Conservation (phyloP, 2,888 invertebrate species). For the Cheilosia vulpina region DNA sequence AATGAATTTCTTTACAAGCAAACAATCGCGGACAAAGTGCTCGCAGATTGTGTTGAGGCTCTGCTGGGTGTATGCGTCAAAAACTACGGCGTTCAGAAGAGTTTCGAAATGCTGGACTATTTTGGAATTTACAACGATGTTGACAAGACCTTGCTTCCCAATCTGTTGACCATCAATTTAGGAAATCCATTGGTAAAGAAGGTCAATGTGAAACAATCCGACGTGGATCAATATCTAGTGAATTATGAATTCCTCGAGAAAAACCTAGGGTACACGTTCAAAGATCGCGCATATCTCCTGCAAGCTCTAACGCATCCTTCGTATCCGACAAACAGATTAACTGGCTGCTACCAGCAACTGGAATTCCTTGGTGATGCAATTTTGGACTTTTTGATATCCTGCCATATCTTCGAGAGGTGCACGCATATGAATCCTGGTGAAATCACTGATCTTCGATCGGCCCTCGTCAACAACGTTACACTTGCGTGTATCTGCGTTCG, state of each 20-base stretch:
- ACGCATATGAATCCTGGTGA: conserved; percentile 90
- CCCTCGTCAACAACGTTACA: conserved; percentile 97
- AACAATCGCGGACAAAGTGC: conserved; percentile 86
- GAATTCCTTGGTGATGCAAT: conserved; percentile 97
- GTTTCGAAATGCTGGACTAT: conserved; percentile 86
- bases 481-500: conserved; percentile 95
- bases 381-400: conserved; percentile 94
- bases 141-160: conserved; percentile 77
- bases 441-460: conserved; percentile 96
- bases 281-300: conserved; percentile 91
- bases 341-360: conserved; percentile 94
- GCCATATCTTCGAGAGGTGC: conserved; percentile 92
- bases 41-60: conserved; percentile 93
- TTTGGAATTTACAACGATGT: conserved; percentile 86
- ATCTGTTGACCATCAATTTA: conserved; percentile 79
- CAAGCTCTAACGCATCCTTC: conserved; percentile 98
- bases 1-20: conserved; percentile 84
- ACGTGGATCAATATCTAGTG: conserved; percentile 84
- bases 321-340: conserved; percentile 91
- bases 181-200: conserved; percentile 80
- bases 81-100: conserved; percentile 83
- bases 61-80: conserved; percentile 90
- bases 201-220: conserved; percentile 79
- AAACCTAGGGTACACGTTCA: conserved; percentile 90
- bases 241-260: conserved; percentile 85